Conservation (phyloP, 2,888 invertebrate genomes). For the Phania funesta region DNA sequence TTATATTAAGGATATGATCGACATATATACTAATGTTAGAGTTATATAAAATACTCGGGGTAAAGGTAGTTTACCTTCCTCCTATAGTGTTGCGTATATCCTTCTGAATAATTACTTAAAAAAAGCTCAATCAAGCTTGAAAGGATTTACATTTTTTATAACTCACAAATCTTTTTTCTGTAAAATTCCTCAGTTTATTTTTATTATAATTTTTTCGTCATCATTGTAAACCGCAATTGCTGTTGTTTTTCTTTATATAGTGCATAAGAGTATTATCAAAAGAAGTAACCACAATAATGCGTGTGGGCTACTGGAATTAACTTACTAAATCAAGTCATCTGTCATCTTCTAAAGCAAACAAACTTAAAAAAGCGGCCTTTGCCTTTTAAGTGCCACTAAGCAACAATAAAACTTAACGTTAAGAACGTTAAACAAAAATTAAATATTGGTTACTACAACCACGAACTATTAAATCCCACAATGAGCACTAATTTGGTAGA, state of each 20-base stretch:
- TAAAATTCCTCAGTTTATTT: neutral
- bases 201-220: neutral
- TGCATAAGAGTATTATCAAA: neutral
- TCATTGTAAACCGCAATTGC: slow-evolving; percentile 31
- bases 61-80: too few relatives aligned
- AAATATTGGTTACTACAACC: slow-evolving; percentile 62
- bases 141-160: too few relatives aligned
- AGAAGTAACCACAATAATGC: slow-evolving; percentile 44
- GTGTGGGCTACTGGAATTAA: slow-evolving; percentile 58
- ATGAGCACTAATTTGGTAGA: slow-evolving; percentile 56
- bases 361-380: slow-evolving; percentile 36
- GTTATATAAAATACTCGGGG: too few relatives aligned
- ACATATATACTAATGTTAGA: too few relatives aligned
- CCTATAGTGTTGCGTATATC: too few relatives aligned
- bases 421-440: neutral
- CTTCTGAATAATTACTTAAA: too few relatives aligned
- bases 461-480: slow-evolving; percentile 54
- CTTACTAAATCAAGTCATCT: slow-evolving; percentile 66
- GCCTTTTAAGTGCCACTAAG: slow-evolving; percentile 29
- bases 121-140: too few relatives aligned
- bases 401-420: slow-evolving; percentile 7
- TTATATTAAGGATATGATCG: too few relatives aligned
- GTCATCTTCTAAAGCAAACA: slow-evolving; percentile 42
- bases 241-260: neutral
- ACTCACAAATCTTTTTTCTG: neutral